Evolutionary conservation across 2,888 invertebrate genomes (phyloP).

Genomic region (Sceliomorpha sp.): DNA sequence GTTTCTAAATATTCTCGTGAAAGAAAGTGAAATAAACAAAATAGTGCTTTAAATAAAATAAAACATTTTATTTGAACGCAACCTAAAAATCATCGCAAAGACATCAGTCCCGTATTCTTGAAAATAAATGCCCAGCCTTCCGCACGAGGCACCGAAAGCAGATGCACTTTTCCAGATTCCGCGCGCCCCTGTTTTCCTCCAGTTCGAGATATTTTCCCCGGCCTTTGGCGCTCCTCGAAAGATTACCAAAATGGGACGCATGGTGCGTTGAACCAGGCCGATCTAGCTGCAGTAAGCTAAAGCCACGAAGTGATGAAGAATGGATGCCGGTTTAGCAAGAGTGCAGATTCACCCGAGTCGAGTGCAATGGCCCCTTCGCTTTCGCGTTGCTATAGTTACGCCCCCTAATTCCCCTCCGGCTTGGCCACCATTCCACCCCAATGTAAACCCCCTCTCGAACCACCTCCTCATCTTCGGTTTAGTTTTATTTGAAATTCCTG

Average conservation of each 20-base stretch:
- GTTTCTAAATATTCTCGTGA: no score
- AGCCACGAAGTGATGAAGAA: conserved; percentile 72
- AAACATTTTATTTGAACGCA: no score
- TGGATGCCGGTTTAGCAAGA: conserved; percentile 77
- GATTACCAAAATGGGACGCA: conserved; percentile 51
- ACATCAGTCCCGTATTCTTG: no score
- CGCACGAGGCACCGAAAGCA: no score
- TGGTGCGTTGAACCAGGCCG: no score
- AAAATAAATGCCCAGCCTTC: no score
- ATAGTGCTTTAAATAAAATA: no score
- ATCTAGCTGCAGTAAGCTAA: no score
- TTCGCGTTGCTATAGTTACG: conserved; percentile 74
- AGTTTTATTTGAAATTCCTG: conserved; percentile 71
- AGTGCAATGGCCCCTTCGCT: conserved; percentile 78
- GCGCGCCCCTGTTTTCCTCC: conserved; percentile 15
- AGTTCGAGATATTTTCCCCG: conserved; percentile 13
- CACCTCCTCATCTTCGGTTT: conserved; percentile 64
- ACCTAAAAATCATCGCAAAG: no score
- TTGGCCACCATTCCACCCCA: conserved; percentile 52
- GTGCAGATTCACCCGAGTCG: conserved; percentile 74
- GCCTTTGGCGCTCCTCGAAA: conserved; percentile 27
- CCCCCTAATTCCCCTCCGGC: conserved; percentile 65
- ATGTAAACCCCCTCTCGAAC: conserved; percentile 54
- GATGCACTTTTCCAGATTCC: conserved; percentile 42
- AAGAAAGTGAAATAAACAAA: no score